Evolutionary conservation across 2,888 invertebrate species (phyloP).

Genomic region (Pseudolycoriella hygida): DNA sequence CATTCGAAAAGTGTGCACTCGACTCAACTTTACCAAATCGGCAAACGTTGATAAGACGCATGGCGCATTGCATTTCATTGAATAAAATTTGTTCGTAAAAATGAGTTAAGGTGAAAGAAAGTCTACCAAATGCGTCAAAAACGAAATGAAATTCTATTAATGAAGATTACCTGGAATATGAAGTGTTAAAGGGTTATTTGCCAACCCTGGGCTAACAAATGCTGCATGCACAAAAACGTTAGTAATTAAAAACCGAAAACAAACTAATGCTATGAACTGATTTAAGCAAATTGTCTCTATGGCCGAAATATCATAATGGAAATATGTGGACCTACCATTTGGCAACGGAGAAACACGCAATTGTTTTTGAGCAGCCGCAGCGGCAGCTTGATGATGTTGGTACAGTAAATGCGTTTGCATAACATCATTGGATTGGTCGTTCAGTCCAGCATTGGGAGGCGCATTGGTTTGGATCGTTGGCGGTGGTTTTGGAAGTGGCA

Average conservation of each 20-base stretch:
- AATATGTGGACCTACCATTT: slow-evolving; percentile 30
- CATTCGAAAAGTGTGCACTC: too few relatives aligned
- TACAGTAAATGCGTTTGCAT: background rate
- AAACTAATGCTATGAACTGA: too few relatives aligned
- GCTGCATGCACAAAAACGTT: slow-evolving; percentile 35
- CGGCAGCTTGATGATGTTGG: slow-evolving; percentile 16
- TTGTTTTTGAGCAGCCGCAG: slow-evolving; percentile 35
- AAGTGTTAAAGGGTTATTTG: slow-evolving; percentile 44
- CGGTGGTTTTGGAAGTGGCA: background rate
- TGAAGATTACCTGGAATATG: slow-evolving; percentile 41
- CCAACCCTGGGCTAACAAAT: slow-evolving; percentile 46
- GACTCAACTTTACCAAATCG: too few relatives aligned
- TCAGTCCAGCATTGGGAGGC: slow-evolving; percentile 7
- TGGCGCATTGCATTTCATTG: too few relatives aligned
- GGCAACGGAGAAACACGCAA: slow-evolving; percentile 44
- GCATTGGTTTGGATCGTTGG: slow-evolving; percentile 8
- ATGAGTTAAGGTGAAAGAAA: too few relatives aligned
- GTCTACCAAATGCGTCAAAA: too few relatives aligned
- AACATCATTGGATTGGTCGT: background rate
- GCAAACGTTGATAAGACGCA: too few relatives aligned
- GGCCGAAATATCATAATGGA: too few relatives aligned
- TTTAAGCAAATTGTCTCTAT: too few relatives aligned
- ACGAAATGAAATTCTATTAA: too few relatives aligned
- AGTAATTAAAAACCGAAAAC: too few relatives aligned
- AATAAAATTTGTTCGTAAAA: too few relatives aligned